Evolutionary conservation across 2,113 vertebrate species (phyloP).

Genomic region (Tyto alba): DNA sequence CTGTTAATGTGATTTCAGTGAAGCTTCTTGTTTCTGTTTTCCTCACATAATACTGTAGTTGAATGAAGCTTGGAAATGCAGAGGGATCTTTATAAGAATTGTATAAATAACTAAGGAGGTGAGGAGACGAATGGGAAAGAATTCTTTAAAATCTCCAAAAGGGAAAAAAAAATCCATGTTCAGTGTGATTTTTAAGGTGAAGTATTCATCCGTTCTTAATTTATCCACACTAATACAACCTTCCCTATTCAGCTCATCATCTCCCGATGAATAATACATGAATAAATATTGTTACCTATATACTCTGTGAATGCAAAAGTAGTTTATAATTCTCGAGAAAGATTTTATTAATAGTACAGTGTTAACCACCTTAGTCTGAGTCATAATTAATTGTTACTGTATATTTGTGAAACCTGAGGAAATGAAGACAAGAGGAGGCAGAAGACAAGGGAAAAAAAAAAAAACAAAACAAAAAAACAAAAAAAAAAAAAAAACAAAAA

Average conservation of each 20-base stretch:
- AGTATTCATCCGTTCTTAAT: constrained; percentile 41
- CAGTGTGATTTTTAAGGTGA: constrained; percentile 8
- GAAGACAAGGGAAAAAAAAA: neutral
- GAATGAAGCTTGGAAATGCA: neutral
- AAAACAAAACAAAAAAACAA: no score
- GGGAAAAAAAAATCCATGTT: neutral
- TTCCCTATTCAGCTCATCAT: constrained; percentile 41
- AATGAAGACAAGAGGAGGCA: constrained; percentile 13
- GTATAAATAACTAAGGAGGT: neutral
- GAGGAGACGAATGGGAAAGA: neutral
- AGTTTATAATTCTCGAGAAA: constrained; percentile 24
- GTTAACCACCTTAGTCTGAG: constrained; percentile 40
- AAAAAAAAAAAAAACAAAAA: neutral
- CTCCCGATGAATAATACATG: constrained; percentile 45
- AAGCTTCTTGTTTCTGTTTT: neutral
- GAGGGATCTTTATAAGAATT: neutral
- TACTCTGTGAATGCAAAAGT: neutral
- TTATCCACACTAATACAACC: constrained; percentile 16
- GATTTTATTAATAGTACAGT: constrained; percentile 49
- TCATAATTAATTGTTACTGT: constrained; percentile 54
- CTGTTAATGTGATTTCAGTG: neutral
- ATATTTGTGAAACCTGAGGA: constrained; percentile 31
- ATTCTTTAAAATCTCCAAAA: neutral
- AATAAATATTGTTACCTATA: constrained; percentile 42
- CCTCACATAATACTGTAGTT: neutral